phyloP scores from a whole-genome alignment of 2,113 vertebrate genomes.

The Trematocara stigmaticum region DNA sequence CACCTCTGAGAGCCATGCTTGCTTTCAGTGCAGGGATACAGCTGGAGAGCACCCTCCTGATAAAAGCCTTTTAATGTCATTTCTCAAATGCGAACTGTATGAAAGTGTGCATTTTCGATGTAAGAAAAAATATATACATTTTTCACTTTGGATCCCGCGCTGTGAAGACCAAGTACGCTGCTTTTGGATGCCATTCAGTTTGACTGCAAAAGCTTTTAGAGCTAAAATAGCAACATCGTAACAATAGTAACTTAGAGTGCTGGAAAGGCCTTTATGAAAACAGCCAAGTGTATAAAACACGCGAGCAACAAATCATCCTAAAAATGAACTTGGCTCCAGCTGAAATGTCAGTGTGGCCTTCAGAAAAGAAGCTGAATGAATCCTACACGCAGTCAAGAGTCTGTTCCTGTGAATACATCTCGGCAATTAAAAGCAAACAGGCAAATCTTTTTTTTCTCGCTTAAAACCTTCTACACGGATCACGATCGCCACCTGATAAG shows the following conservation, averaged over 20 bases:
- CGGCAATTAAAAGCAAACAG: constrained; percentile 35
- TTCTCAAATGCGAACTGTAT: not conserved
- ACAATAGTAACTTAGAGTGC: not conserved
- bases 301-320: not conserved
- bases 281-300: not conserved
- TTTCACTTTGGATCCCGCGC: constrained; percentile 10
- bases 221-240: not conserved
- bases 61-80: constrained; percentile 72
- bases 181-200: not conserved
- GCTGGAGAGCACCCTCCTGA: not conserved
- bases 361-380: not conserved
- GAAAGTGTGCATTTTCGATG: not conserved
- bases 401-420: constrained; percentile 1
- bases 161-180: not conserved
- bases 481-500: constrained; percentile 50
- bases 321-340: not conserved
- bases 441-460: not conserved
- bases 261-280: not conserved
- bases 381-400: not conserved
- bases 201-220: constrained; percentile 48
- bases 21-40: not conserved
- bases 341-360: not conserved
- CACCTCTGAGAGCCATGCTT: not conserved
- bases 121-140: constrained; percentile 21
- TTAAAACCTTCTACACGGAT: constrained; percentile 12